phyloP scores from a whole-genome alignment of 1,140 invertebrate genomes.

The Neodiprion lecontei region DNA sequence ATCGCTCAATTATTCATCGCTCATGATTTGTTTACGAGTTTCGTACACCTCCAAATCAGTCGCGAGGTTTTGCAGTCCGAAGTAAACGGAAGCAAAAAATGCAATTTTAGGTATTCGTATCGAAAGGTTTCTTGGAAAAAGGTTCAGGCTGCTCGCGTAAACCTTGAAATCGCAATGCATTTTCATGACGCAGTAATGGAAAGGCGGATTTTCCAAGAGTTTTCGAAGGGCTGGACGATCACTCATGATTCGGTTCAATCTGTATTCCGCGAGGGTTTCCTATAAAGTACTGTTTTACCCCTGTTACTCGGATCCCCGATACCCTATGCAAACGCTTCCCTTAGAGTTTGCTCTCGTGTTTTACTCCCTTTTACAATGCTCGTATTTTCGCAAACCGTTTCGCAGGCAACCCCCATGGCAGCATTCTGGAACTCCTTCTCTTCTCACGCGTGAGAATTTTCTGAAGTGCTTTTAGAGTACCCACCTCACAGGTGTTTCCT shows the following conservation, averaged over 20 bases:
- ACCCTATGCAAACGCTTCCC: background rate
- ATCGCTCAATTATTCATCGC: no score
- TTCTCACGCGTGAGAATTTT: background rate
- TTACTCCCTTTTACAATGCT: background rate
- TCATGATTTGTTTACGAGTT: no score
- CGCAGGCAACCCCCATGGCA: background rate
- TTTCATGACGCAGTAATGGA: no score
- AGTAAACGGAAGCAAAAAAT: no score
- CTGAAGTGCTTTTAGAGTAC: conserved; percentile 4
- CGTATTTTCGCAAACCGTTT: background rate
- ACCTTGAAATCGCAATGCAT: no score
- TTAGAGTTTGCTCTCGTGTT: background rate
- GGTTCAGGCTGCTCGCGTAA: no score
- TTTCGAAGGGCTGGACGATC: background rate
- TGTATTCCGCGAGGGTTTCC: background rate
- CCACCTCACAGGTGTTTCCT: background rate
- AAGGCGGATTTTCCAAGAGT: background rate
- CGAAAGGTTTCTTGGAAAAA: no score
- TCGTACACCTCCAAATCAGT: no score
- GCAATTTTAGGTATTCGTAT: no score
- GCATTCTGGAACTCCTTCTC: background rate
- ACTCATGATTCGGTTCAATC: background rate
- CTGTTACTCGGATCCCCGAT: background rate
- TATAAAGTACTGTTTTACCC: background rate
- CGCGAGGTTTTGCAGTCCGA: no score